Percentiles rank a stretch among this genome's conserved stretches.
These are phyloP conservation scores for Coptodon rendalli DNA, from an alignment of 2,113 vertebrate species.

Conservation along the genomic window DNA sequence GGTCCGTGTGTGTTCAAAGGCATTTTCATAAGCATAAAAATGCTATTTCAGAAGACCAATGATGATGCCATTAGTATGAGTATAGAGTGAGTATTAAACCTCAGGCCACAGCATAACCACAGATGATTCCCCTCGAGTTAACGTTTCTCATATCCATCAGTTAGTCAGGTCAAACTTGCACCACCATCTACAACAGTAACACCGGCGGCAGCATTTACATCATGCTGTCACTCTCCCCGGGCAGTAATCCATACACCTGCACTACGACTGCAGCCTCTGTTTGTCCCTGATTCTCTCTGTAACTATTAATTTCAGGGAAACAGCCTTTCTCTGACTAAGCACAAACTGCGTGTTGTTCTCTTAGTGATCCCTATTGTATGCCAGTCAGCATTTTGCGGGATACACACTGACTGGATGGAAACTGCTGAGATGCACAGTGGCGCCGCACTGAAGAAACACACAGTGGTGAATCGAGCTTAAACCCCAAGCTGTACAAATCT, in stretches of 20 bases:
- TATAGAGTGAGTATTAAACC: constrained; percentile 20
- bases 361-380: constrained; percentile 30
- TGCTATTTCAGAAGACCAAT: constrained; percentile 20
- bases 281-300: not conserved
- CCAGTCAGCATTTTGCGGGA: constrained; percentile 49
- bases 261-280: not conserved
- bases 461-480: constrained; percentile 21
- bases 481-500: not conserved
- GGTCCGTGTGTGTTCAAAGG: not conserved
- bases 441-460: not conserved
- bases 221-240: not conserved
- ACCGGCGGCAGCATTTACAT: constrained; percentile 4
- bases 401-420: constrained; percentile 24
- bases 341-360: constrained; percentile 43
- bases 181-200: constrained; percentile 3
- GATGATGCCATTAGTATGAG: constrained; percentile 48
- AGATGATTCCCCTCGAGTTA: constrained; percentile 37
- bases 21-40: not conserved
- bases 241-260: constrained; percentile 33
- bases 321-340: constrained; percentile 49
- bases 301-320: constrained; percentile 44
- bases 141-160: constrained; percentile 32
- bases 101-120: constrained; percentile 25
- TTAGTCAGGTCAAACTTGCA: constrained; percentile 13
- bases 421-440: constrained; percentile 36